A percentile compares a stretch with the other conserved stretches of the same genome.
These are phyloP conservation scores for Holothuria scabra DNA, from an alignment of 53 echinoderm and acorn worm species.

Conservation along the genomic window DNA sequence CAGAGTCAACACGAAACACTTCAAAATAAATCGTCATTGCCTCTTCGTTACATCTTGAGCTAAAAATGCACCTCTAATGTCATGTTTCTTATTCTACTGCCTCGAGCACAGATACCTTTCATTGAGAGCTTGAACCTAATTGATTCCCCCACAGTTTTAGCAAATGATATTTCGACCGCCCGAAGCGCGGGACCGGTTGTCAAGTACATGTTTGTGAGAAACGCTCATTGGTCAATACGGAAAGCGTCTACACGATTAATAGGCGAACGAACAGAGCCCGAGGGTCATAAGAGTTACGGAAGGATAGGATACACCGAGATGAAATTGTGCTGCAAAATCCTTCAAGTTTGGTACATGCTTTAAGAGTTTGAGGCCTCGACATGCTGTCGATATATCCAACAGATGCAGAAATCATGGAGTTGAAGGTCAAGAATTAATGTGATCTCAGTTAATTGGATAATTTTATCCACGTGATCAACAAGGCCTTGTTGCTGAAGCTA, in stretches of 20 bases:
- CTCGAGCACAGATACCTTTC: constrained; percentile 15
- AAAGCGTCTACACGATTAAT: neutral
- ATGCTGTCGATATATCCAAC: too few species aligned
- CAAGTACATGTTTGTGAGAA: neutral
- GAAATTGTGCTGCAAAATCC: neutral
- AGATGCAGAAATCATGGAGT: too few species aligned
- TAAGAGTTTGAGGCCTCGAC: too few species aligned
- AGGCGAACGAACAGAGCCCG: constrained; percentile 11
- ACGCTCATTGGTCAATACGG: constrained; percentile 14
- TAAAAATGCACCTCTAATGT: constrained; percentile 18
- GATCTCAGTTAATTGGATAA: neutral
- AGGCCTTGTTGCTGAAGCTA: too few species aligned
- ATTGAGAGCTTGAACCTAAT: constrained; percentile 27
- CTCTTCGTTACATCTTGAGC: too few species aligned
- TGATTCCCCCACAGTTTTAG: constrained; percentile 28
- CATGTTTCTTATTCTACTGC: constrained; percentile 7
- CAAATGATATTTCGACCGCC: constrained; percentile 37
- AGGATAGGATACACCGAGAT: neutral
- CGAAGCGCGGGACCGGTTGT: neutral
- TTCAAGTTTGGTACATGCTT: too few species aligned
- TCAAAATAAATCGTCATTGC: too few species aligned
- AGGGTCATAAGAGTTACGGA: neutral
- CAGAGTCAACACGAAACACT: too few species aligned
- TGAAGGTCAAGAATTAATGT: constrained; percentile 30
- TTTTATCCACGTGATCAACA: neutral